A percentile compares a stretch with the other conserved stretches of the same genome.
phyloP scores from a whole-genome alignment of 2,888 invertebrate genomes.

The Dinocampus coccinellae region DNA sequence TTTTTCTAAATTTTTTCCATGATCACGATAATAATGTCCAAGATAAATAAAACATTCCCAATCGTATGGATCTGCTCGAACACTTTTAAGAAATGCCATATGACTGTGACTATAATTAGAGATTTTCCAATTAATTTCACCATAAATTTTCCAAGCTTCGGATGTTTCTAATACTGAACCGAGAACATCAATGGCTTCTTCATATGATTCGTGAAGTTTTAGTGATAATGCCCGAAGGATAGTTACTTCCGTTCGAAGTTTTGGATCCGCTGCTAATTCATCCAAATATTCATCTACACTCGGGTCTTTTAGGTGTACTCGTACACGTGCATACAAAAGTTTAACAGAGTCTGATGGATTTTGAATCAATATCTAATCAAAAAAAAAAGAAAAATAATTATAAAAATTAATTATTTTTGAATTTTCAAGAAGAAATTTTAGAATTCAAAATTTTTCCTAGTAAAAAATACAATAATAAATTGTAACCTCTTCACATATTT shows the following conservation, averaged over 20 bases:
- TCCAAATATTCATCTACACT: slow-evolving; percentile 64
- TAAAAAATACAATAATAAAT: slow-evolving; percentile 6
- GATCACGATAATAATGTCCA: slow-evolving; percentile 80
- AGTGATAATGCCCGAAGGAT: slow-evolving; percentile 72
- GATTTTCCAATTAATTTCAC: slow-evolving; percentile 74
- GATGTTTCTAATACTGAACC: slow-evolving; percentile 69
- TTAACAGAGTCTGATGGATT: slow-evolving; percentile 46
- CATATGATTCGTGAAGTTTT: slow-evolving; percentile 71
- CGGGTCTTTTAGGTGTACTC: slow-evolving; percentile 67
- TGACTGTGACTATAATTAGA: slow-evolving; percentile 75
- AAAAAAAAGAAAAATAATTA: slow-evolving; percentile 32
- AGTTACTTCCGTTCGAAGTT: slow-evolving; percentile 51
- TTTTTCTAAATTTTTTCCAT: slow-evolving; percentile 77
- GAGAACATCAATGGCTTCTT: slow-evolving; percentile 73
- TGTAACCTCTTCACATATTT: slow-evolving; percentile 65
- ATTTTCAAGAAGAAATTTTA: slow-evolving; percentile 13
- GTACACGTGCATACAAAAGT: slow-evolving; percentile 61
- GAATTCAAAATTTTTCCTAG: slow-evolving; percentile 5
- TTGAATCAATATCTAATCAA: slow-evolving; percentile 49
- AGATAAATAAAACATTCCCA: slow-evolving; percentile 81
- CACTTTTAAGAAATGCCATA: slow-evolving; percentile 75
- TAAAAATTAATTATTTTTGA: slow-evolving; percentile 17
- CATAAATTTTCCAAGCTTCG: slow-evolving; percentile 74
- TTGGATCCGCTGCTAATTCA: slow-evolving; percentile 58
- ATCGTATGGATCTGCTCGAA: slow-evolving; percentile 79